A percentile compares a stretch with the other conserved stretches of the same genome.
phyloP scores from a whole-genome alignment of 2,113 vertebrate species.

The Rhombomys opimus region DNA sequence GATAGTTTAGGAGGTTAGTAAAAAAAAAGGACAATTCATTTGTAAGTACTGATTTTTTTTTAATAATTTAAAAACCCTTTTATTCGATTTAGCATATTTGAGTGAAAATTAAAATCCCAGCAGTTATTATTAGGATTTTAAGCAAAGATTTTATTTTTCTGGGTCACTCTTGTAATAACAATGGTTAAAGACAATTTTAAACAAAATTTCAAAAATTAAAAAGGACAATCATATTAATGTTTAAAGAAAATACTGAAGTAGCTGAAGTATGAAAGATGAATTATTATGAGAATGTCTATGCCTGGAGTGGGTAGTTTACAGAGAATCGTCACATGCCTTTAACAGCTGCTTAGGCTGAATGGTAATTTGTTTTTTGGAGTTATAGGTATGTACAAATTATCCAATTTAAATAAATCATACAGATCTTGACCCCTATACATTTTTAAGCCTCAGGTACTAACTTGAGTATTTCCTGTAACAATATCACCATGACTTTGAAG shows the following conservation, averaged over 20 bases:
- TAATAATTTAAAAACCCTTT: neutral
- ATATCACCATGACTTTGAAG: neutral
- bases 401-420: neutral
- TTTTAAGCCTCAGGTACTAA: neutral
- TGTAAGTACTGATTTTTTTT: neutral
- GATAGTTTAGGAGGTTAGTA: neutral
- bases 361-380: neutral
- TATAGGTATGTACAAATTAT: neutral
- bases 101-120: constrained; percentile 5
- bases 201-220: neutral
- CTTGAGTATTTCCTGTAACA: neutral
- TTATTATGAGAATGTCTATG: constrained; percentile 12
- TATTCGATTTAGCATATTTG: constrained; percentile 48
- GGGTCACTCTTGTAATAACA: neutral
- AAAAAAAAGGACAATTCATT: neutral
- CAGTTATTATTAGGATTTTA: neutral
- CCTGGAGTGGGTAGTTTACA: neutral
- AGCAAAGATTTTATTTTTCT: constrained; percentile 31
- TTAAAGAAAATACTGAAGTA: neutral
- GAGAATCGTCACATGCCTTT: neutral
- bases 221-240: constrained; percentile 6
- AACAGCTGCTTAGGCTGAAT: neutral
- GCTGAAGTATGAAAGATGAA: neutral
- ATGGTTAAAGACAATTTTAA: neutral
- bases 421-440: no score